phyloP scores from a whole-genome alignment of 2,113 vertebrate genomes.

The Xiphophorus hellerii region DNA sequence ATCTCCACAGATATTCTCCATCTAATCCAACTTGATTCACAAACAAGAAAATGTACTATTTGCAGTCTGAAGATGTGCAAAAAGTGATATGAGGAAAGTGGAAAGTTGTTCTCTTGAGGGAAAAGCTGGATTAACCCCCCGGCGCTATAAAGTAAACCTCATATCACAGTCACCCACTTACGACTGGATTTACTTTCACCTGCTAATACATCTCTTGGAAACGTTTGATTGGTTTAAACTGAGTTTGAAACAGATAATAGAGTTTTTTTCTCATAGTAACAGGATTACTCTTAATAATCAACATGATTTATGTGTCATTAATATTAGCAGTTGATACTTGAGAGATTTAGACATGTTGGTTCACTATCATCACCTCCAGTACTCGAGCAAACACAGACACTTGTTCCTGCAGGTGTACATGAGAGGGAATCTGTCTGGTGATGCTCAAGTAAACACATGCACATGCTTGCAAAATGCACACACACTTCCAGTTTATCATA shows the following conservation, averaged over 20 bases:
- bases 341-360: conserved; percentile 42
- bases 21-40: not conserved
- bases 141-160: conserved; percentile 14
- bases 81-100: too few relatives aligned
- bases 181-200: conserved; percentile 40
- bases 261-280: conserved; percentile 17
- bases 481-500: conserved; percentile 36
- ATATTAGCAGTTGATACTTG: conserved; percentile 3
- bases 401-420: conserved; percentile 56
- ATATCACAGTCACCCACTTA: conserved; percentile 13
- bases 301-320: conserved; percentile 2
- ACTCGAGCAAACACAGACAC: conserved; percentile 47
- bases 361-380: conserved; percentile 29
- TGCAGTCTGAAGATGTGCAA: too few relatives aligned
- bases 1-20: too few relatives aligned
- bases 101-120: not conserved
- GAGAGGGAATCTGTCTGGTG: conserved; percentile 19
- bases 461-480: conserved; percentile 47
- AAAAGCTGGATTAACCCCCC: not conserved
- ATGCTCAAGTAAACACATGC: conserved; percentile 40
- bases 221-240: conserved; percentile 5
- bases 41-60: too few relatives aligned
- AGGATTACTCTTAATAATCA: conserved; percentile 14
- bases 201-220: conserved; percentile 43
- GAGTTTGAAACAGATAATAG: conserved; percentile 20